Base-by-base conservation (phyloP, 2,888 invertebrate species). In the Trichopria drosophilae region DNA sequence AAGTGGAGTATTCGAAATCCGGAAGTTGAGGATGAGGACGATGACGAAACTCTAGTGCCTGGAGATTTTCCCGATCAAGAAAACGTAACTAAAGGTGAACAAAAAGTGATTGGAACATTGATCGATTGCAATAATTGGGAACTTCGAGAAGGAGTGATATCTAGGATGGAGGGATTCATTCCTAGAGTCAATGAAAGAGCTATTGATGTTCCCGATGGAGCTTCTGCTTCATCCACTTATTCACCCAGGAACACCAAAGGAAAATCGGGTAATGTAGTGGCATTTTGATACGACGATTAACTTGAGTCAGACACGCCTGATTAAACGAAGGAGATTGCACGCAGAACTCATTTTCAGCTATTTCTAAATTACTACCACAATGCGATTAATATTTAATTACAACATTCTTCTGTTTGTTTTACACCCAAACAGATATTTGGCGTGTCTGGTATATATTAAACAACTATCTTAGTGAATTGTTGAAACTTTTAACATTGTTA, bases 1-100 rank as follows among this genome's bases (percentile, higher is more conserved):
- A 71, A 69, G 35, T 72, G 72, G 72, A 61, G 58, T 20, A 55
- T 72, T 24, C 52, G 61, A 12, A n/a, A n/a, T n/a, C n/a, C n/a
- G n/a, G n/a, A n/a, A n/a, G n/a, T n/a, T n/a, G n/a, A n/a, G n/a
- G n/a, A n/a, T n/a, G 65, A 69, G 9, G 63, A 67, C 4, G 63
- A 63, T 22, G 66, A 65, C 29, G 62, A 63, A 13, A 68, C 64
- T 0, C 15, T 67, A 10, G 63, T 67, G 9, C 63, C 66, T 2
- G 63, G 56, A 3, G 49, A 57, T 5, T 44, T 56, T 2, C 44
- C 55, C 0, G 42, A 51, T 1, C 49, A 53, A 3, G 57, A 58
- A 15, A n/a, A n/a, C 49, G 29, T n/a, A n/a, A n/a, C n/a, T n/a
- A n/a, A n/a, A n/a, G n/a, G n/a, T n/a, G n/a, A n/a, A n/a, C n/a